These are phyloP conservation scores for Dendroctonus ponderosae DNA, from an alignment of 1,140 invertebrate genomes.

Conservation along the genomic window DNA sequence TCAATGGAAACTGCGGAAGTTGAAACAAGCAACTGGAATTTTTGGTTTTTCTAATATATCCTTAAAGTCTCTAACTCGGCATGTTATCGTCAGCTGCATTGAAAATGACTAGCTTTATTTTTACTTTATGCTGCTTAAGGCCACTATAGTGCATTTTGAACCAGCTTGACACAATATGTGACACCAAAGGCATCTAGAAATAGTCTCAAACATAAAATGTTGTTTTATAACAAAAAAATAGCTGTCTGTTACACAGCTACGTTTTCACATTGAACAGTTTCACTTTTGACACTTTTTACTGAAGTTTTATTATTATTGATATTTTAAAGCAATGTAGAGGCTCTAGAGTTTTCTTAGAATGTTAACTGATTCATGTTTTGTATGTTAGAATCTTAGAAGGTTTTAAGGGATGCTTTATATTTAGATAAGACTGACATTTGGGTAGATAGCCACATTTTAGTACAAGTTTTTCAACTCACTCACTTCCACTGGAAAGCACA, in stretches of 20 bases:
- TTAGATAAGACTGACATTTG: constrained; percentile 37
- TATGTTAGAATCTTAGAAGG: constrained; percentile 33
- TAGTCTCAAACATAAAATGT: constrained; percentile 5
- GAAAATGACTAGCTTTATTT: constrained; percentile 25
- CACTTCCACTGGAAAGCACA: background rate
- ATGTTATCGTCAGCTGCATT: constrained; percentile 46
- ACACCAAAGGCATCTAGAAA: constrained; percentile 29
- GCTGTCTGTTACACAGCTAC: constrained; percentile 14
- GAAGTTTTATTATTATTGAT: constrained; percentile 18
- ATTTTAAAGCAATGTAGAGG: constrained; percentile 33
- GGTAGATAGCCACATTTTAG: constrained; percentile 37
- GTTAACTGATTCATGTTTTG: constrained; percentile 32
- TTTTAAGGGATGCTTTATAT: constrained; percentile 16
- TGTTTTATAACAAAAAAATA: constrained; percentile 1
- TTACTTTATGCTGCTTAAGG: constrained; percentile 33
- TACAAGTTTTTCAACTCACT: constrained; percentile 2
- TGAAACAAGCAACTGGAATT: no score
- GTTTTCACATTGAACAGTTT: constrained; percentile 4
- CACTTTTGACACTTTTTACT: constrained; percentile 23
- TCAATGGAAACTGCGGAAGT: no score
- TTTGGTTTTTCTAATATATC: no score
- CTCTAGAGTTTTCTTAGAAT: constrained; percentile 30
- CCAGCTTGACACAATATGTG: constrained; percentile 30
- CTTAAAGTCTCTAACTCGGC: no score
- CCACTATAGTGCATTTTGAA: constrained; percentile 32